phyloP scores from a whole-genome alignment of 1,140 invertebrate species.

The Eubasilissa regina region DNA sequence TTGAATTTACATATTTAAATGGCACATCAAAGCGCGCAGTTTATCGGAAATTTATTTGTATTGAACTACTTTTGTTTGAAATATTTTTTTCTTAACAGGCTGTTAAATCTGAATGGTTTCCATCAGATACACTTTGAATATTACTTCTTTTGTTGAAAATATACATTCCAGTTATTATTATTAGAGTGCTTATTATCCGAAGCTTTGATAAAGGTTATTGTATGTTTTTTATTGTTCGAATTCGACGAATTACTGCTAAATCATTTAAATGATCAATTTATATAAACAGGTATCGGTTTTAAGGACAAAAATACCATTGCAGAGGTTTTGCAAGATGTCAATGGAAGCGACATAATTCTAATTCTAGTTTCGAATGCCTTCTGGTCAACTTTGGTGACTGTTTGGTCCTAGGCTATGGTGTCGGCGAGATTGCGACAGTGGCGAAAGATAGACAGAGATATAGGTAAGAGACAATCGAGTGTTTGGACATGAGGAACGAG shows the following conservation, averaged over 20 bases:
- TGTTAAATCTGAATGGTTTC: no score
- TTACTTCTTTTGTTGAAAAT: not conserved
- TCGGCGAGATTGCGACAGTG: conserved; percentile 42
- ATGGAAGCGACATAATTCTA: no score
- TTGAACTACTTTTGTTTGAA: no score
- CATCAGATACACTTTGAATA: not conserved
- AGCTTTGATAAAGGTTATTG: not conserved
- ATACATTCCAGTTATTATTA: conserved; percentile 1
- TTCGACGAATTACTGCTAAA: not conserved
- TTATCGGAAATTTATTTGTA: no score
- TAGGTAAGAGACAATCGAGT: conserved; percentile 39
- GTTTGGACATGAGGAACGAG: conserved; percentile 32
- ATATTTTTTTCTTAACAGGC: no score
- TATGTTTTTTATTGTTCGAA: not conserved
- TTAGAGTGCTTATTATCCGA: not conserved
- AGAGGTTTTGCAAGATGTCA: no score
- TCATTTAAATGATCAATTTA: no score
- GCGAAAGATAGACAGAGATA: conserved; percentile 24
- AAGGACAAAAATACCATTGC: no score
- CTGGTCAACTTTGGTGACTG: conserved; percentile 2
- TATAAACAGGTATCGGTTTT: no score
- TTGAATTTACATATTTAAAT: no score
- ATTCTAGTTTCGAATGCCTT: not conserved
- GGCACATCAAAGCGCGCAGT: no score
- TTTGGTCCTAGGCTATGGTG: conserved; percentile 26